A percentile compares a stretch with the other conserved stretches of the same genome.
Evolutionary conservation across 2,888 invertebrate species (phyloP).

Genomic region (Drosophila parthenogenetica): DNA sequence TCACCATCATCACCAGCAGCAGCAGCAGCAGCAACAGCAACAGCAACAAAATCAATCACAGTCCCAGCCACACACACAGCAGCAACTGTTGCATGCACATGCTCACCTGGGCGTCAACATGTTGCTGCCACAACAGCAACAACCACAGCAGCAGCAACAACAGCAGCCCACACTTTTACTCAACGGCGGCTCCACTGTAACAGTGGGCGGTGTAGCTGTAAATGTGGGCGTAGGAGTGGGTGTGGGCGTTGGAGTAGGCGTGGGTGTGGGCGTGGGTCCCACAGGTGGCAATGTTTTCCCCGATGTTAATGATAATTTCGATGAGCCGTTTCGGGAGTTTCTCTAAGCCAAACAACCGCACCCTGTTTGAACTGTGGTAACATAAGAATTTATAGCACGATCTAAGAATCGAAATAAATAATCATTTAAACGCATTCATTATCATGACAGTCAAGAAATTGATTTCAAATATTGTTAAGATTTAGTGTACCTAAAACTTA

Average conservation of each 20-base stretch:
- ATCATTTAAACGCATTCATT: neutral
- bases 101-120: slow-evolving; percentile 57
- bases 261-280: slow-evolving; percentile 15
- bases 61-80: slow-evolving; percentile 57
- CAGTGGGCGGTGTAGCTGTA: slow-evolving; percentile 45
- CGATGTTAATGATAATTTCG: slow-evolving; percentile 83
- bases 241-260: slow-evolving; percentile 37
- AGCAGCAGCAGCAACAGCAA: slow-evolving; percentile 58
- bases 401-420: slow-evolving; percentile 9
- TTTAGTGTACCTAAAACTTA: slow-evolving; percentile 5
- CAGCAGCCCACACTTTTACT: slow-evolving; percentile 66
- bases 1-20: slow-evolving; percentile 50
- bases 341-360: slow-evolving; percentile 68
- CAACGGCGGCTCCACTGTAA: slow-evolving; percentile 56
- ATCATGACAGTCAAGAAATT: slow-evolving; percentile 8
- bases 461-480: slow-evolving; percentile 20
- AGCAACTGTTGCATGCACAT: slow-evolving; percentile 64
- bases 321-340: slow-evolving; percentile 84
- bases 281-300: slow-evolving; percentile 59
- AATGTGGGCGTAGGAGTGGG: slow-evolving; percentile 47
- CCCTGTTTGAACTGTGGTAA: slow-evolving; percentile 41
- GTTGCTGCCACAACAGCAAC: slow-evolving; percentile 67
- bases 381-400: slow-evolving; percentile 56
- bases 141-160: slow-evolving; percentile 32
- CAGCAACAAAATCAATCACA: slow-evolving; percentile 63